phyloP scores from a whole-genome alignment of 2,888 invertebrate species.

The Odontocerum albicorne region DNA sequence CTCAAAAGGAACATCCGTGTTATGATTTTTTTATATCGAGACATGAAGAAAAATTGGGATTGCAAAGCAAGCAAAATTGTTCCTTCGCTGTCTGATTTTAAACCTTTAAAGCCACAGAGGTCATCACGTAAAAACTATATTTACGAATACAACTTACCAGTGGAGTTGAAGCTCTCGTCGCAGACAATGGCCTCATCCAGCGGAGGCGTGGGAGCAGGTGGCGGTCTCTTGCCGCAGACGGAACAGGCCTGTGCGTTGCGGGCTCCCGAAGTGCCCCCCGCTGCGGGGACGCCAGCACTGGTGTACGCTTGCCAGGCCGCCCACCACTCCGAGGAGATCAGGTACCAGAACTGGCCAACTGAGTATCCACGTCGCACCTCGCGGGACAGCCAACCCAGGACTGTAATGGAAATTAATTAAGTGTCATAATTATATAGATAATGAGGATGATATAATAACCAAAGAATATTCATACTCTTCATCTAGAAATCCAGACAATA shows the following conservation, averaged over 20 bases:
- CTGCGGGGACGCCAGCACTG: conserved; percentile 40
- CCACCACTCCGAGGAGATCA: conserved; percentile 88
- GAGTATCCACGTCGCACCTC: conserved; percentile 74
- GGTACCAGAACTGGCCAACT: conserved; percentile 88
- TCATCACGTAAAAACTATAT: background rate
- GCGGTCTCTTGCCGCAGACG: conserved; percentile 38
- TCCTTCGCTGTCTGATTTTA: too few species aligned
- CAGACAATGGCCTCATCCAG: conserved; percentile 67
- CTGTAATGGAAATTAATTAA: too few species aligned
- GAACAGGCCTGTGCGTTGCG: conserved; percentile 14
- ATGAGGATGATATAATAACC: too few species aligned
- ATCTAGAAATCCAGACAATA: too few species aligned
- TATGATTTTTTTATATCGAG: too few species aligned
- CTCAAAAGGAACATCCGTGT: too few species aligned
- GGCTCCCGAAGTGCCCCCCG: conserved; percentile 10
- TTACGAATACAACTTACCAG: conserved; percentile 42
- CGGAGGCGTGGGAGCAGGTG: conserved; percentile 42
- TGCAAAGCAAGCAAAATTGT: background rate
- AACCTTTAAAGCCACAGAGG: too few species aligned
- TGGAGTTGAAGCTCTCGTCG: conserved; percentile 69
- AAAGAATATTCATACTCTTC: too few species aligned
- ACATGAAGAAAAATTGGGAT: background rate
- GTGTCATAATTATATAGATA: too few species aligned
- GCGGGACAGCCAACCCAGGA: conserved; percentile 79
- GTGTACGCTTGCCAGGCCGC: conserved; percentile 75